A percentile compares a stretch with the other conserved stretches of the same genome.
Evolutionary conservation across 2,113 vertebrate genomes (phyloP).

Genomic region (Sterna hirundo): DNA sequence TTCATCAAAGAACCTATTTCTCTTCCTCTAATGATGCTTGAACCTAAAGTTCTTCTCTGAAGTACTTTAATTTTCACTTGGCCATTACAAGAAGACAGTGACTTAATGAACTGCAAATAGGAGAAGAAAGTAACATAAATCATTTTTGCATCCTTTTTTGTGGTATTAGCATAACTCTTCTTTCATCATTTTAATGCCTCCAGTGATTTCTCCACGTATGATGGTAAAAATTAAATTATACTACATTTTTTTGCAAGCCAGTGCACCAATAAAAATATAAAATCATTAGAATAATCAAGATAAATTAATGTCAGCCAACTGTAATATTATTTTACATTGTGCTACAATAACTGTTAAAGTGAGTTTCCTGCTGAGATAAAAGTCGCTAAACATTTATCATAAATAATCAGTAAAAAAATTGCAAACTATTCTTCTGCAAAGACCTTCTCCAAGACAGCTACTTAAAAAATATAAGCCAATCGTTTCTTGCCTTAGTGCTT

Average conservation of each 20-base stretch:
- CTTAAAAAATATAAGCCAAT: constrained; percentile 35
- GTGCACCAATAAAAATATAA: constrained; percentile 65
- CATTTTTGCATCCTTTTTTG: constrained; percentile 74
- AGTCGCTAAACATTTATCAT: constrained; percentile 13
- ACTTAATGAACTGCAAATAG: constrained; percentile 92
- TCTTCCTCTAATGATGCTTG: constrained; percentile 83
- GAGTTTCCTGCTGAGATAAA: constrained; percentile 27
- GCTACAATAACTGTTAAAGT: constrained; percentile 8
- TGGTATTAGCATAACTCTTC: constrained; percentile 73
- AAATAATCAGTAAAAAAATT: constrained; percentile 17
- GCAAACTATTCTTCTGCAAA: not conserved
- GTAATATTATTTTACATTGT: constrained; percentile 56
- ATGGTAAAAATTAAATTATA: constrained; percentile 71
- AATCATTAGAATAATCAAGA: constrained; percentile 73
- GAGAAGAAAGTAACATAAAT: constrained; percentile 86
- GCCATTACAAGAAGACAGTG: constrained; percentile 85
- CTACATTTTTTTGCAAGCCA: constrained; percentile 55
- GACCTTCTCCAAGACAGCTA: not conserved
- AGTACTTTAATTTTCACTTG: constrained; percentile 86
- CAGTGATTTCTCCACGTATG: constrained; percentile 56
- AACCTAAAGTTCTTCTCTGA: constrained; percentile 81
- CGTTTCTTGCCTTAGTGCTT: constrained; percentile 19
- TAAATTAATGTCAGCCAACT: constrained; percentile 58
- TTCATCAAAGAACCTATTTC: constrained; percentile 81
- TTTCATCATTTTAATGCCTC: constrained; percentile 72